Conservation (phyloP, 1,140 invertebrate species). For the Cardiocondyla obscurior region DNA sequence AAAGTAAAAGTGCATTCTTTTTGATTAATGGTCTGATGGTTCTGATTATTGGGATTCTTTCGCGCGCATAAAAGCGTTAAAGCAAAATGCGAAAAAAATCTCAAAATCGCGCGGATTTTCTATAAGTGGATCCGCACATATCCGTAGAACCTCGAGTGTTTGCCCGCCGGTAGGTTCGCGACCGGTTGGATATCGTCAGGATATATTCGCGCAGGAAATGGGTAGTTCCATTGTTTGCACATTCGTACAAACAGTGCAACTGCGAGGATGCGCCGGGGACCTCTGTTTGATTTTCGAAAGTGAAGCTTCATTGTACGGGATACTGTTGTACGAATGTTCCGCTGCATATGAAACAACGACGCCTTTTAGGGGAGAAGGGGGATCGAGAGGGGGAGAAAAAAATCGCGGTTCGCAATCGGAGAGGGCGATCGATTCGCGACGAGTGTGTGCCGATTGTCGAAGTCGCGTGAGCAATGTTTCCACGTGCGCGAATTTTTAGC, state of each 20-base stretch:
- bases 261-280: conserved; percentile 70
- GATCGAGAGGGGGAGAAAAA: no score
- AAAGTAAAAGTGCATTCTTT: background rate
- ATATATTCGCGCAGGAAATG: conserved; percentile 78
- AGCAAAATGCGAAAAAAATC: conserved; percentile 21
- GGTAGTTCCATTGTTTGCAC: conserved; percentile 79
- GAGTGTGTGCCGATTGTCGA: background rate
- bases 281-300: conserved; percentile 81
- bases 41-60: background rate
- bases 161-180: conserved; percentile 74
- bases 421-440: background rate
- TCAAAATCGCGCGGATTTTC: conserved; percentile 28
- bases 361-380: no score
- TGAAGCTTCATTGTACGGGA: conserved; percentile 74
- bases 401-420: background rate
- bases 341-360: conserved; percentile 52
- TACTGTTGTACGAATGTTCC: conserved; percentile 47
- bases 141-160: conserved; percentile 58
- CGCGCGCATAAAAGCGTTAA: background rate
- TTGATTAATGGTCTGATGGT: background rate
- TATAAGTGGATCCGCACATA: conserved; percentile 48
- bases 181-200: conserved; percentile 75
- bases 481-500: no score
- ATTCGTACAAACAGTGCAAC: conserved; percentile 78
- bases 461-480: conserved; percentile 1